Conservation (phyloP, 53 echinoderm and acorn worm genomes). For the Paracentrotus lividus region DNA sequence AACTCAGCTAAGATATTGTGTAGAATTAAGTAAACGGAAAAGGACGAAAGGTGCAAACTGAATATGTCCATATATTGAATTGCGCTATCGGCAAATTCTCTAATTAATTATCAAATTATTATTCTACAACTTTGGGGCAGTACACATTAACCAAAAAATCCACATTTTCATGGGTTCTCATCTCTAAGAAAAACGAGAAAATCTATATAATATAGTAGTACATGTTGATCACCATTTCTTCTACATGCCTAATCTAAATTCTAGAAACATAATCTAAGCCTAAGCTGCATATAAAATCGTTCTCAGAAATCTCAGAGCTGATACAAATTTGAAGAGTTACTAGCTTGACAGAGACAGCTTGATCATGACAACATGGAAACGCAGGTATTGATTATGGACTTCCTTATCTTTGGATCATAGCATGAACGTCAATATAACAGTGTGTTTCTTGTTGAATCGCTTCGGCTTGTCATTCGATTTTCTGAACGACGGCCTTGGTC, state of each 20-base stretch:
- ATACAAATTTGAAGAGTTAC: background rate
- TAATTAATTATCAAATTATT: too few species aligned
- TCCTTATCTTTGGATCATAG: slow-evolving; percentile 4
- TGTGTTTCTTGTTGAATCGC: background rate
- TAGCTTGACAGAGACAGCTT: background rate
- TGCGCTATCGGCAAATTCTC: too few species aligned
- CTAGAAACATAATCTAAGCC: background rate
- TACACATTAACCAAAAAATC: background rate
- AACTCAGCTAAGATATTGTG: too few species aligned
- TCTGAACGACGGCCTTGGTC: too few species aligned
- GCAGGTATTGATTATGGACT: slow-evolving; percentile 5
- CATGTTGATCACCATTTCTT: background rate
- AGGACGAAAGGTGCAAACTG: too few species aligned
- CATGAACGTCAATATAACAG: background rate
- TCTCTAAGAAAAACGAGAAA: background rate
- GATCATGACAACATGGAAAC: slow-evolving; percentile 38
- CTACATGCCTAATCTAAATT: slow-evolving; percentile 22
- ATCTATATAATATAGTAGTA: background rate
- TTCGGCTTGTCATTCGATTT: background rate
- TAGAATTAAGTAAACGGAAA: too few species aligned
- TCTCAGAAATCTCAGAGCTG: background rate
- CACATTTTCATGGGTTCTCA: background rate
- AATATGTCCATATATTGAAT: too few species aligned
- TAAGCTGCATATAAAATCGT: background rate
- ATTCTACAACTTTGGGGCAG: too few species aligned